Conservation (phyloP, 2,888 invertebrate species). For the Macropis europaea region DNA sequence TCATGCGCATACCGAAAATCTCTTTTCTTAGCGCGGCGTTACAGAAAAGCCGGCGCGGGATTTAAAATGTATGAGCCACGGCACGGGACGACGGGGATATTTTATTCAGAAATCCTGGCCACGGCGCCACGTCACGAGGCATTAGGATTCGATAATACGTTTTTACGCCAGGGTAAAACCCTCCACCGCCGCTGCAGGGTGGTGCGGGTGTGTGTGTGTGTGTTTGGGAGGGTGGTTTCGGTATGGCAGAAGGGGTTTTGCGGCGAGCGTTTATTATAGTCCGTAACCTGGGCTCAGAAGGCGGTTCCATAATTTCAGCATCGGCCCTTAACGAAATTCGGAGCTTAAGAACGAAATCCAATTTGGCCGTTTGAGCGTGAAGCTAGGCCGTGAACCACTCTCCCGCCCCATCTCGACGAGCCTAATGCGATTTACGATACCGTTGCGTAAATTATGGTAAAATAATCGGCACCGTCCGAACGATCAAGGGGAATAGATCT, state of each 20-base stretch:
- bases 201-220: no score
- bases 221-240: no score
- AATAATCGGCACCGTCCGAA: constrained; percentile 16
- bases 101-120: constrained; percentile 56
- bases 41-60: constrained; percentile 36
- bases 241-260: not conserved
- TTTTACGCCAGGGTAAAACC: constrained; percentile 23
- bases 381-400: constrained; percentile 31
- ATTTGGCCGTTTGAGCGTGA: constrained; percentile 41
- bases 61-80: constrained; percentile 54
- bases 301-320: constrained; percentile 29
- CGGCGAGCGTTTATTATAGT: constrained; percentile 36
- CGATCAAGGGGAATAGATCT: constrained; percentile 12
- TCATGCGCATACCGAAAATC: constrained; percentile 19
- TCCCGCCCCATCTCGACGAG: no score
- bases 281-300: constrained; percentile 9
- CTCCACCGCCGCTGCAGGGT: no score
- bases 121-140: constrained; percentile 15
- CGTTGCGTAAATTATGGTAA: constrained; percentile 31
- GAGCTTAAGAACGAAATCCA: constrained; percentile 48
- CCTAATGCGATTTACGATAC: constrained; percentile 43
- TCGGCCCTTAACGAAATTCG: constrained; percentile 50
- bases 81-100: constrained; percentile 41
- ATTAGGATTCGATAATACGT: constrained; percentile 58
- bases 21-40: constrained; percentile 36